phyloP scores from a whole-genome alignment of 92 coral and sea anemone species.

The Epizoanthus illoricatus region DNA sequence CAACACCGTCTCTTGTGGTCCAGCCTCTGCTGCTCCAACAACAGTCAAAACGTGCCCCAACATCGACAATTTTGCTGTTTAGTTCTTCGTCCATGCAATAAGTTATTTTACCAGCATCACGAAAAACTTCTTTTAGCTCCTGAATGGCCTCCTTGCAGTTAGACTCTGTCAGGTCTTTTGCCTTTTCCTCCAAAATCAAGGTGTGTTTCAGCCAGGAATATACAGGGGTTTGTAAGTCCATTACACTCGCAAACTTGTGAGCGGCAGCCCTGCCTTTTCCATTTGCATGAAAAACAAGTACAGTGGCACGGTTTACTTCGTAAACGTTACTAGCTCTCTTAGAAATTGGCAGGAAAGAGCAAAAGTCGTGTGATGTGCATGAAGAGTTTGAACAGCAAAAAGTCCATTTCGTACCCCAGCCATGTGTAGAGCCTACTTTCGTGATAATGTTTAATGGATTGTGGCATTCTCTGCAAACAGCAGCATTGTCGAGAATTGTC shows the following conservation, averaged over 20 bases:
- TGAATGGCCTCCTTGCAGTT: conserved; percentile 31
- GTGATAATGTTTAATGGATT: conserved; percentile 18
- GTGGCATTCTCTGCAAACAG: conserved; percentile 25
- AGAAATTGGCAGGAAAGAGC: conserved; percentile 26
- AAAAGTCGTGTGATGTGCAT: conserved; percentile 34
- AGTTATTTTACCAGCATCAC: conserved; percentile 15
- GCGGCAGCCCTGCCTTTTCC: conserved; percentile 46
- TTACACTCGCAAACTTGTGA: conserved; percentile 38
- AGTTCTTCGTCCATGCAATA: conserved; percentile 42
- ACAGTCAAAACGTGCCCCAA: conserved; percentile 38
- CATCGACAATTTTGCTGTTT: conserved; percentile 25
- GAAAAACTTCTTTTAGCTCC: conserved; percentile 28
- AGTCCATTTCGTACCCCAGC: conserved; percentile 34
- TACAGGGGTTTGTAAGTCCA: conserved; percentile 39
- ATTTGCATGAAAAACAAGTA: conserved; percentile 42
- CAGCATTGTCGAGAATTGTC: too few relatives aligned
- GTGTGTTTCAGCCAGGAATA: conserved; percentile 33
- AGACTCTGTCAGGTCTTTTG: conserved; percentile 33
- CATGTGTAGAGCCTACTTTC: conserved; percentile 32
- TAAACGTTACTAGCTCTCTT: conserved; percentile 24
- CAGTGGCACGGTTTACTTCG: conserved; percentile 34
- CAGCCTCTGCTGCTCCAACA: conserved; percentile 42
- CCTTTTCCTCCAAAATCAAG: conserved; percentile 6
- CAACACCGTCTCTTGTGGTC: conserved; percentile 40
- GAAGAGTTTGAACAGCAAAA: conserved; percentile 30